Base-by-base conservation (phyloP, 1,140 invertebrate species). In the Ctenoplectra terminalis region DNA sequence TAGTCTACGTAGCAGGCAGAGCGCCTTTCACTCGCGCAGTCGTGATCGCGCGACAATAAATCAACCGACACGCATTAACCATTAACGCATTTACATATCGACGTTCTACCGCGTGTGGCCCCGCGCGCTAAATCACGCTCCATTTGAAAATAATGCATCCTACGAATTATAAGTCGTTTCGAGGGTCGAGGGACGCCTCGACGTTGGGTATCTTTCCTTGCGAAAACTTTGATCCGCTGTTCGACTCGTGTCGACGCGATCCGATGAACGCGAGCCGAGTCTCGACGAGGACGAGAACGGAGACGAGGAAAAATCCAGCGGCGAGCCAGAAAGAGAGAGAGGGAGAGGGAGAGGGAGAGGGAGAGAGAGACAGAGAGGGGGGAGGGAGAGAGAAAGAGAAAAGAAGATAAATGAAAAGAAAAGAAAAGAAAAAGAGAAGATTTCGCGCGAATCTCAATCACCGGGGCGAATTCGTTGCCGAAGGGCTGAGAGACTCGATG, bases 81-180 rank as follows among this genome's bases (percentile, higher is more conserved):
- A 73, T 86, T 86, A 77, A 52, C 72, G 60, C 60, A 85, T 86
- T 86, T 86, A 86, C 83, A 85, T 85, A 82, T 86, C 79, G 84
- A 86, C 64, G 79, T 58, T 56, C 67, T n/a, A 52, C 56, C 46
- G 76, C 31, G 82, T 58, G 71, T 31, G n/a, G 29, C 13, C 17
- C 37, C 52, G 69, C 46, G 69, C 71, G 52, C 50, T 81, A 75
- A 81, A 81, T 81, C 60, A 75, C 72, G 43, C 50, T 15, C 37
- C 17, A 61, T 52, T 85, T 60, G 43, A 69, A 84, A 54, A 72
- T 66, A 84, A 81, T 75, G 54, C 80, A 60, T 66, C 54, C 43
- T 11, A 64, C 34, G 26, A 40, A 50, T 74, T 46, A 43, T 23
- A 29, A 20, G 13, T 2, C 9, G 40, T 31, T 70, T 48, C 20